These are phyloP conservation scores for Aldrovandia affinis DNA, from an alignment of 2,797 vertebrate genomes.

Conservation along the genomic window DNA sequence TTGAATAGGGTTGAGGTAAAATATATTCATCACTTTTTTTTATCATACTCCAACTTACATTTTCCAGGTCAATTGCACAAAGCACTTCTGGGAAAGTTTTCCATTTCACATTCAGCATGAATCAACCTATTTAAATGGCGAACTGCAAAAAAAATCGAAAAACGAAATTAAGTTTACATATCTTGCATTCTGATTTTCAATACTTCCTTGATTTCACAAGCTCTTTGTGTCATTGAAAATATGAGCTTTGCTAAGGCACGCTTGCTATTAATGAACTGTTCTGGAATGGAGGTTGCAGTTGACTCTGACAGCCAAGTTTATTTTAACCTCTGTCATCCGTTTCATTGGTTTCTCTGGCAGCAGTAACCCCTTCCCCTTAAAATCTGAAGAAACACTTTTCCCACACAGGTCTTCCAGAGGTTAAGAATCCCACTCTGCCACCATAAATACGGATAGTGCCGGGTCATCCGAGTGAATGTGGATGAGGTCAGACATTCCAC, in stretches of 20 bases:
- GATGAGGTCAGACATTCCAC: conserved; percentile 63
- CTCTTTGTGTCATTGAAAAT: not conserved
- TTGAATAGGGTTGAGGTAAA: not conserved
- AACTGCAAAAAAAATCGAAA: not conserved
- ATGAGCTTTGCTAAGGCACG: conserved; percentile 1
- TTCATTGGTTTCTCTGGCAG: conserved; percentile 75
- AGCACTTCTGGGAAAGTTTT: conserved; percentile 49
- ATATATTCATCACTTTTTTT: not conserved
- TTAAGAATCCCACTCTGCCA: conserved; percentile 73
- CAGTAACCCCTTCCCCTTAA: conserved; percentile 72
- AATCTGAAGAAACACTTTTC: conserved; percentile 67
- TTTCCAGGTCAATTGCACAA: not conserved
- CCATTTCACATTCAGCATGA: conserved; percentile 71
- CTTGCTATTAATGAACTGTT: conserved; percentile 9
- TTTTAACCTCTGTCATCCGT: conserved; percentile 56
- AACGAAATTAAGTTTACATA: conserved; percentile 8
- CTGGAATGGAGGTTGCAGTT: conserved; percentile 57
- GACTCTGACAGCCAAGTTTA: conserved; percentile 72
- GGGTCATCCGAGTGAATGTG: conserved; percentile 64
- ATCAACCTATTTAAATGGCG: conserved; percentile 78
- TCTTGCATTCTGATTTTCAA: not conserved
- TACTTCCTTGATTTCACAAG: conserved; percentile 12
- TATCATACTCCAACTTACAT: not conserved
- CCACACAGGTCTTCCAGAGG: conserved; percentile 73
- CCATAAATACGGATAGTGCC: conserved; percentile 66